phyloP scores from a whole-genome alignment of 2,888 invertebrate genomes.

The Alitta virens region DNA sequence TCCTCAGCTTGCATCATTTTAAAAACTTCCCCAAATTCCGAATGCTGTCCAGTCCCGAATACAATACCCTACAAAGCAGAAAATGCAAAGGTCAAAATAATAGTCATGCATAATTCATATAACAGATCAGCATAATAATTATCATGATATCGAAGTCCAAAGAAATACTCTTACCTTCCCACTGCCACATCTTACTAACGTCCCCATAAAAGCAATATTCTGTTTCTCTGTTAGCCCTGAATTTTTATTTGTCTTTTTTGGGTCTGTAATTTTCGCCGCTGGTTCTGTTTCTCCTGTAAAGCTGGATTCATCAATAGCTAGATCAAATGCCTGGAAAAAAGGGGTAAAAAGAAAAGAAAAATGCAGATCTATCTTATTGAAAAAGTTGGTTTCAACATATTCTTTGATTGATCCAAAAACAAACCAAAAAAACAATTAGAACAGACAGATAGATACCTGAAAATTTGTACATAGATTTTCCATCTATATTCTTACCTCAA shows the following conservation, averaged over 20 bases:
- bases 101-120: too few species aligned
- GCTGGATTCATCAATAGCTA: conserved; percentile 95
- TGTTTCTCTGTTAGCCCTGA: conserved; percentile 44
- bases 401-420: too few species aligned
- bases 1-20: conserved; percentile 99
- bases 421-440: too few species aligned
- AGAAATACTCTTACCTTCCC: conserved; percentile 80
- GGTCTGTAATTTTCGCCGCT: conserved; percentile 60
- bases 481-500: conserved; percentile 68
- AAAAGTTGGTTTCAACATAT: too few species aligned
- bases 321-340: conserved; percentile 69
- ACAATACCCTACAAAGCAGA: conserved; percentile 78
- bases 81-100: too few species aligned
- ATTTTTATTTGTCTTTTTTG: conserved; percentile 64
- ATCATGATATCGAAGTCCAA: too few species aligned
- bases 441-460: too few species aligned
- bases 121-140: too few species aligned
- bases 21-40: conserved; percentile 98
- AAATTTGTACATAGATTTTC: too few species aligned
- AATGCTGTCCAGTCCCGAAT: conserved; percentile 92
- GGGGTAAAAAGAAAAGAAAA: too few species aligned
- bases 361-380: too few species aligned
- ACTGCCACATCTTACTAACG: conserved; percentile 89
- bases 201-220: conserved; percentile 98
- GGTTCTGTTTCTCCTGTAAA: conserved; percentile 99